Conservation (phyloP, 1,140 invertebrate genomes). For the Drosophila tani region DNA sequence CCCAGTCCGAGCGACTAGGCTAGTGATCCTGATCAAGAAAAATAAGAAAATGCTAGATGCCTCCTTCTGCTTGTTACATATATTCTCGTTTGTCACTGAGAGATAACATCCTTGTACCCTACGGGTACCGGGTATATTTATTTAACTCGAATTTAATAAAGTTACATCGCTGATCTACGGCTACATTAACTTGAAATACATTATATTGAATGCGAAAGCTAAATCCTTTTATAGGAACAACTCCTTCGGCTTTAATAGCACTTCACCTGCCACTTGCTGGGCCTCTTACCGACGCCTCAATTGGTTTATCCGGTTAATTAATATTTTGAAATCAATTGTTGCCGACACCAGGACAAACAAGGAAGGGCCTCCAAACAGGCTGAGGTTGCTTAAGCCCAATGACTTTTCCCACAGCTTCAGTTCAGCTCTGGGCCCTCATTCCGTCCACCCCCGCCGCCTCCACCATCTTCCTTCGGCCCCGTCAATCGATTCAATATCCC, state of each 20-base stretch:
- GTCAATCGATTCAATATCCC: conserved; percentile 54
- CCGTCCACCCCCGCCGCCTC: background rate
- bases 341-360: conserved; percentile 29
- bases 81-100: too few relatives aligned
- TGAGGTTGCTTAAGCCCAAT: conserved; percentile 36
- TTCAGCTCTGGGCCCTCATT: background rate
- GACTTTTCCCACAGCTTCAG: conserved; percentile 24
- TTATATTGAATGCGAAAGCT: background rate
- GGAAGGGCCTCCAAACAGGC: conserved; percentile 2
- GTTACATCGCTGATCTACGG: too few relatives aligned
- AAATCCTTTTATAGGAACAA: background rate
- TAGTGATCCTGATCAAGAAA: too few relatives aligned
- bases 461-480: background rate
- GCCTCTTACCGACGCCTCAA: conserved; percentile 15
- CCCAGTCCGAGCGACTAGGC: too few relatives aligned
- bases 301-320: conserved; percentile 51
- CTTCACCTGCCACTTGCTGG: conserved; percentile 16
- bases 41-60: too few relatives aligned
- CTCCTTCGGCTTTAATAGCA: conserved; percentile 7
- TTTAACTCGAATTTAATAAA: too few relatives aligned
- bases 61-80: too few relatives aligned
- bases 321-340: conserved; percentile 56
- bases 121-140: too few relatives aligned
- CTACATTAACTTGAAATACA: too few relatives aligned
- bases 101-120: too few relatives aligned